phyloP scores from a whole-genome alignment of 2,113 vertebrate species.

The Isurus oxyrinchus region DNA sequence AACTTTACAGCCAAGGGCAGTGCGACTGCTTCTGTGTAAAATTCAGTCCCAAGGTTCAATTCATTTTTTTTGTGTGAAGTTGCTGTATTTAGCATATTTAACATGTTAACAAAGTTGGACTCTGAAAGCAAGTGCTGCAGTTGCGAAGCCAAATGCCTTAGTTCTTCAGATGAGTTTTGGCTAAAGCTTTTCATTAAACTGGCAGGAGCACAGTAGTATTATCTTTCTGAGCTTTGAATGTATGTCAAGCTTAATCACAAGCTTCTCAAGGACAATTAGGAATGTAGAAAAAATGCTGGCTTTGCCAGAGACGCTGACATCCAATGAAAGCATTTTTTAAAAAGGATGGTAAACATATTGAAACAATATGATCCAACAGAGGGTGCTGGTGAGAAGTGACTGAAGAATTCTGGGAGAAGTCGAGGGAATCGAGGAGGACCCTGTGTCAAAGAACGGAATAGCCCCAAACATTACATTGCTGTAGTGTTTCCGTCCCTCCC shows the following conservation, averaged over 20 bases:
- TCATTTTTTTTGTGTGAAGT: not conserved
- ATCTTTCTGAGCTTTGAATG: not conserved
- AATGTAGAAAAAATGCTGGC: not conserved
- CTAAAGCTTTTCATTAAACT: not conserved
- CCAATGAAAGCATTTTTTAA: not conserved
- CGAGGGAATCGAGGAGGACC: too few species aligned
- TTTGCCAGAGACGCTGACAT: not conserved
- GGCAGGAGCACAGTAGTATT: not conserved
- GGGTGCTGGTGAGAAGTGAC: too few species aligned
- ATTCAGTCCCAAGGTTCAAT: not conserved
- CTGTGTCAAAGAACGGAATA: too few species aligned
- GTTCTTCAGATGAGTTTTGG: not conserved
- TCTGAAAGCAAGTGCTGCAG: not conserved
- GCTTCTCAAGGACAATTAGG: not conserved
- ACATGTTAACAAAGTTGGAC: not conserved
- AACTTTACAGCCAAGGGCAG: not conserved
- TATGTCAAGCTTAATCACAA: not conserved
- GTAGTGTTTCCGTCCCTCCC: too few species aligned
- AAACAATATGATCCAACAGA: not conserved
- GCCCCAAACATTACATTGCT: too few species aligned
- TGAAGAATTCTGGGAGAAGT: too few species aligned
- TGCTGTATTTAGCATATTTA: not conserved
- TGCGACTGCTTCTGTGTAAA: not conserved
- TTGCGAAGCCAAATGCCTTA: not conserved
- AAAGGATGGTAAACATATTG: not conserved